Evolutionary conservation across 2,113 vertebrate species (phyloP), one percentile per base, ranked within the genome.

Genomic region (Sinocyclocheilus maitianheensis): DNA sequence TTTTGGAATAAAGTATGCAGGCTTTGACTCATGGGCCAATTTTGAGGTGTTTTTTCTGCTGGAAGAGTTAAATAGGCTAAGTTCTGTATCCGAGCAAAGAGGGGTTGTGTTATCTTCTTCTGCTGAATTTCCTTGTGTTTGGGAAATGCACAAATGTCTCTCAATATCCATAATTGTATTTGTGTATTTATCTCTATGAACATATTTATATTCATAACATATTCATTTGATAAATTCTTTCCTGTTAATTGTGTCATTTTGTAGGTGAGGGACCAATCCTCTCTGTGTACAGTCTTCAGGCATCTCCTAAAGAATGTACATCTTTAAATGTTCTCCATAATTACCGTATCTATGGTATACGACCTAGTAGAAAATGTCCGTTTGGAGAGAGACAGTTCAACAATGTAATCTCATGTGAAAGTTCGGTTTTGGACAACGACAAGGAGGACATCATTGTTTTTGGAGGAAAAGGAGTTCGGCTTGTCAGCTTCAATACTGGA

Each of bases 251-350:
- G 18, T 62, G 12, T 34, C 5, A 2, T 58, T 30, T 78, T 79
- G 30, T 60, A 98, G 97, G 96, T 90, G 97, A 97, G 85, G 97
- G 97, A 77, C 96, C 97, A 0, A 84, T 95, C 58, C 81, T 97
- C 69, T 93, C 91, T 0, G 92, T 95, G 11, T 97, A 95, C 89
- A 90, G 80, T 84, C 91, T 97, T 6, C 82, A 86, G 63, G 91
- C 92, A 84, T 77, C 88, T 1, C 83, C 93, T 77, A 90, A 58
- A 89, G 60, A 85, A 88, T 77, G 78, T 72, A 87, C 79, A 76
- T 91, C 92, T 0, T 87, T 94, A 83, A 94, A 89, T 55, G 93
- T 95, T 26, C 94, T 97, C 63, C 91, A 90, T 16, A 94, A 96
- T 89, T 92, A 94, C 87, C 93, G 94, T 14, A 92, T 99, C 88